A percentile compares a stretch with the other conserved stretches of the same genome.
Evolutionary conservation across 2,888 invertebrate species (phyloP).

Genomic region (Drosophila putrida): DNA sequence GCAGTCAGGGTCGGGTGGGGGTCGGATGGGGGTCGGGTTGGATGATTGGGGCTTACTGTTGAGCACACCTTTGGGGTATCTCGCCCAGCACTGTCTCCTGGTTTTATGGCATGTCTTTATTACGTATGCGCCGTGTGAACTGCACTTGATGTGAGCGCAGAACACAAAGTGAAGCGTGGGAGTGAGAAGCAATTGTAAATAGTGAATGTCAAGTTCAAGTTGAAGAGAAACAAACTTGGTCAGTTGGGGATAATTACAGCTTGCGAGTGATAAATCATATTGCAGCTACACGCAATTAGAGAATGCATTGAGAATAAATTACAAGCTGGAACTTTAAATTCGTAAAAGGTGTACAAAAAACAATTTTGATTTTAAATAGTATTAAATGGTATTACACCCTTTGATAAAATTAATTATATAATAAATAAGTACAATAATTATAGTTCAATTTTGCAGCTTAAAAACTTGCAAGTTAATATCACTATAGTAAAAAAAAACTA

Average conservation of each 20-base stretch:
- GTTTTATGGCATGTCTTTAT: slow-evolving; percentile 40
- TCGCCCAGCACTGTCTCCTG: slow-evolving; percentile 17
- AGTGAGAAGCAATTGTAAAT: neutral
- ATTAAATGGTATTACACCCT: too few relatives aligned
- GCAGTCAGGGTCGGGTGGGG: slow-evolving; percentile 18
- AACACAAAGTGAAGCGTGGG: neutral
- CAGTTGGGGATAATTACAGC: slow-evolving; percentile 24
- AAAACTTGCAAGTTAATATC: too few relatives aligned
- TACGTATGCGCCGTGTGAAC: slow-evolving; percentile 49
- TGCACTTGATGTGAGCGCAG: neutral
- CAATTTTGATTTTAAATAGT: too few relatives aligned
- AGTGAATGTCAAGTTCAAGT: slow-evolving; percentile 46
- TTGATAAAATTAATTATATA: neutral
- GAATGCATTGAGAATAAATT: neutral
- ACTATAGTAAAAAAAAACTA: too few relatives aligned
- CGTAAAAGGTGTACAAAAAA: too few relatives aligned
- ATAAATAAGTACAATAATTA: neutral
- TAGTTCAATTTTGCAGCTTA: neutral
- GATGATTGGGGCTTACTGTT: slow-evolving; percentile 7
- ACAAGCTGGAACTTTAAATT: neutral
- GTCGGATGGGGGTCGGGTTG: neutral
- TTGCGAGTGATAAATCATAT: slow-evolving; percentile 3
- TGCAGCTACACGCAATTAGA: neutral
- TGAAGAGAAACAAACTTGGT: neutral
- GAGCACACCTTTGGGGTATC: slow-evolving; percentile 40